These are phyloP conservation scores for Chrysomela aeneicollis DNA, from an alignment of 2,888 invertebrate genomes.

Conservation along the genomic window DNA sequence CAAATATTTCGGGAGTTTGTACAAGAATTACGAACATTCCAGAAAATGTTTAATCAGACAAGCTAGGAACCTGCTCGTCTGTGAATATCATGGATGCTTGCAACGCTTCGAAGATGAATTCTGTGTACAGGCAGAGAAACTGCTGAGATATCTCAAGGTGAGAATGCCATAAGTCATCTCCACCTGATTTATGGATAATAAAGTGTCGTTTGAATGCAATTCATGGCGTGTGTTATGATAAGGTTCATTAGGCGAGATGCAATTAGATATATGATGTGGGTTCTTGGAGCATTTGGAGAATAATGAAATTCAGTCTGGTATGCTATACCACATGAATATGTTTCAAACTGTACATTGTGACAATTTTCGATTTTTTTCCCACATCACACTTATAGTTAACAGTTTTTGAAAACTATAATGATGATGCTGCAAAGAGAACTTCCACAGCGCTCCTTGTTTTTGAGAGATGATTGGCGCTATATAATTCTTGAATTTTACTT, in stretches of 20 bases:
- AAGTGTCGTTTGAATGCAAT: not conserved
- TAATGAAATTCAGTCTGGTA: no score
- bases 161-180: constrained; percentile 27
- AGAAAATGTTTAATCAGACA: constrained; percentile 71
- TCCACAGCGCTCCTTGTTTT: no score
- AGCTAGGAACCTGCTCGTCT: constrained; percentile 73
- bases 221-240: not conserved
- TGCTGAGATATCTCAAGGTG: constrained; percentile 66
- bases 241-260: not conserved
- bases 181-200: not conserved
- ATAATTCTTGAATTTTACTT: no score
- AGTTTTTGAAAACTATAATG: no score
- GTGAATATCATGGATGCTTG: constrained; percentile 71
- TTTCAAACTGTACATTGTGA: no score
- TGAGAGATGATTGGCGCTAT: no score
- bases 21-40: constrained; percentile 68
- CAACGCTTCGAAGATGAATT: constrained; percentile 70
- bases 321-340: no score
- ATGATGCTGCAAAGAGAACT: no score
- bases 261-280: no score
- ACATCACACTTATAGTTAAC: no score
- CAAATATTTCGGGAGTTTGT: constrained; percentile 69
- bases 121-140: constrained; percentile 68
- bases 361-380: no score
- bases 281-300: no score